A percentile compares a stretch with the other conserved stretches of the same genome.
Conservation (phyloP, 2,888 invertebrate genomes). For the Sipha maydis region DNA sequence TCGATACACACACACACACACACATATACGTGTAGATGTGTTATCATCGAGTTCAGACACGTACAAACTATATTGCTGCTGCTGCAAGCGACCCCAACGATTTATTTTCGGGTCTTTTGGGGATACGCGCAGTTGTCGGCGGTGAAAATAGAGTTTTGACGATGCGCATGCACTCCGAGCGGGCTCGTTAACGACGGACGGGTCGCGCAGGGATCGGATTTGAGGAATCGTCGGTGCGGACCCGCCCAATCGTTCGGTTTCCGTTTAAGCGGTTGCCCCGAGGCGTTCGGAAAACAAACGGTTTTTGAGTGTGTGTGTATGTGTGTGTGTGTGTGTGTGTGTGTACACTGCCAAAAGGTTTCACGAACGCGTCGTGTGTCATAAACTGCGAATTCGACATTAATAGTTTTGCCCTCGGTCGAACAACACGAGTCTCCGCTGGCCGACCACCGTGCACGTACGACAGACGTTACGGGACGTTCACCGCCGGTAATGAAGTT, state of each 20-base stretch:
- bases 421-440: neutral
- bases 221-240: neutral
- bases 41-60: neutral
- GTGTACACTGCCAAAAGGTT: too few species aligned
- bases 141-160: neutral
- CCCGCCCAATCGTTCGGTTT: too few species aligned
- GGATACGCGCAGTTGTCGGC: neutral
- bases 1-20: too few species aligned
- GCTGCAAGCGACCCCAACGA: neutral
- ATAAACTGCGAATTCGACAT: too few species aligned
- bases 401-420: too few species aligned
- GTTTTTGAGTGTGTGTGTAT: too few species aligned
- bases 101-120: slow-evolving; percentile 31
- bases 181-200: neutral
- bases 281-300: neutral
- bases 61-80: neutral
- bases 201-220: neutral
- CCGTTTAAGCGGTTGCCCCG: neutral
- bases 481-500: too few species aligned
- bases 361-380: too few species aligned
- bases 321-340: too few species aligned
- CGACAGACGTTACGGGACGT: too few species aligned
- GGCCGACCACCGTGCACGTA: too few species aligned
- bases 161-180: neutral
- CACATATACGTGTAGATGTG: neutral